A percentile compares a stretch with the other conserved stretches of the same genome.
These are phyloP conservation scores for Polypedilum vanderplanki DNA, from an alignment of 1,140 invertebrate genomes.

Conservation along the genomic window DNA sequence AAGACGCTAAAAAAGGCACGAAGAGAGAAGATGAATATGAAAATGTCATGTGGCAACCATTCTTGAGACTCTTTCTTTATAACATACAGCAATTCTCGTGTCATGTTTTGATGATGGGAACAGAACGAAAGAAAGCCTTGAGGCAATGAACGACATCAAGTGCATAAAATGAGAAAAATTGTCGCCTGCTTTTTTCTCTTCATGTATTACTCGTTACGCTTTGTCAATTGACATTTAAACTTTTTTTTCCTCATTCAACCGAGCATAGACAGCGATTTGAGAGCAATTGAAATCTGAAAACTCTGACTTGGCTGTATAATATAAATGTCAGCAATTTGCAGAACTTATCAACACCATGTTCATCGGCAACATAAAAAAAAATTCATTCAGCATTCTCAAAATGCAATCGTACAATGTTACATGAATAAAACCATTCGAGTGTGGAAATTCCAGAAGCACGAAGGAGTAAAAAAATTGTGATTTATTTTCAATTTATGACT, in stretches of 20 bases:
- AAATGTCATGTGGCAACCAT: background rate
- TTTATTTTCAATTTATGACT: conserved; percentile 14
- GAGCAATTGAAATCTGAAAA: background rate
- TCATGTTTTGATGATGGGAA: no score
- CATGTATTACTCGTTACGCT: background rate
- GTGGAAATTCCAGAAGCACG: background rate
- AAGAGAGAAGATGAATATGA: background rate
- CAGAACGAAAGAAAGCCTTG: background rate
- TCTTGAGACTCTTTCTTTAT: no score
- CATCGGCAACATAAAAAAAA: background rate
- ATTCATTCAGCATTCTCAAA: background rate
- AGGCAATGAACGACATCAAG: conserved; percentile 7
- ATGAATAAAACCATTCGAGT: background rate
- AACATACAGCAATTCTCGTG: no score
- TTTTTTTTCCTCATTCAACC: background rate
- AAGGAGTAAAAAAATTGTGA: background rate
- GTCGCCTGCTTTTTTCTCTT: background rate
- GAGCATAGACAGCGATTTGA: background rate
- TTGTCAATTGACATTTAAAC: conserved; percentile 13
- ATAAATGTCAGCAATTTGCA: conserved; percentile 13
- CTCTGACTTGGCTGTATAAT: background rate
- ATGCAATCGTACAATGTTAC: background rate
- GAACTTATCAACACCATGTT: conserved; percentile 11
- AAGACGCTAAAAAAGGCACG: background rate
- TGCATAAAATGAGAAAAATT: background rate